Evolutionary conservation across 2,113 vertebrate species (phyloP), one percentile per base, ranked within the genome.

Genomic region (Triplophysa dalaica): DNA sequence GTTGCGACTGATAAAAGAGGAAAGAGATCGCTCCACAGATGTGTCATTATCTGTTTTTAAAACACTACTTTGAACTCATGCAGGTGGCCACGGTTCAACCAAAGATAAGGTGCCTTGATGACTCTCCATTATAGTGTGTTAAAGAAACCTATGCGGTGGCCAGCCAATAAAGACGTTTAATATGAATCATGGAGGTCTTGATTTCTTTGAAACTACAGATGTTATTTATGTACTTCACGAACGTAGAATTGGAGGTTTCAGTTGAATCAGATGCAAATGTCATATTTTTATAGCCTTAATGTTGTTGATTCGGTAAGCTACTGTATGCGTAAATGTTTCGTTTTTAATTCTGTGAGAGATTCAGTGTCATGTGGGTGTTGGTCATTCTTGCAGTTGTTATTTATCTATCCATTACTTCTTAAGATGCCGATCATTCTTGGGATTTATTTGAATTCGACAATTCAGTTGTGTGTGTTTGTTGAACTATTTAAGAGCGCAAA

Each of bases 51-150:
- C 61, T 75, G 60, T 41, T 77, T 77, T 77, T 69, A 19, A 75
- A 77, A 82, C 79, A 85, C 80, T 83, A 83, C 63, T 64, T 48
- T 77, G n/a, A n/a, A 67, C 41, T 75, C 52, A 61, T 77, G 60
- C 67, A 72, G 62, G 66, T 77, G 75, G 65, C 58, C 48, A 22
- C 70, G 68, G 67, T 66, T 66, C 65, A 74, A 69, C 61, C 75
- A 83, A 77, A 77, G 73, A 80, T 70, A 77, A 70, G 45, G 33
- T 70, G 77, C 69, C 66, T 77, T 68, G 8, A 62, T 45, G 45
- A 75, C 4, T 63, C 61, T 82, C n/a, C 75, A 62, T 75, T 75
- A 75, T 69, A 69, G 63, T 63, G 5, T 54, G 45, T 61, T 78
- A 78, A 78, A 50, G 64, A 79, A 75, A 69, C 63, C 11, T 61